Base-by-base conservation (phyloP, 35 echinoderm and acorn worm species). In the Amphiura filiformis region DNA sequence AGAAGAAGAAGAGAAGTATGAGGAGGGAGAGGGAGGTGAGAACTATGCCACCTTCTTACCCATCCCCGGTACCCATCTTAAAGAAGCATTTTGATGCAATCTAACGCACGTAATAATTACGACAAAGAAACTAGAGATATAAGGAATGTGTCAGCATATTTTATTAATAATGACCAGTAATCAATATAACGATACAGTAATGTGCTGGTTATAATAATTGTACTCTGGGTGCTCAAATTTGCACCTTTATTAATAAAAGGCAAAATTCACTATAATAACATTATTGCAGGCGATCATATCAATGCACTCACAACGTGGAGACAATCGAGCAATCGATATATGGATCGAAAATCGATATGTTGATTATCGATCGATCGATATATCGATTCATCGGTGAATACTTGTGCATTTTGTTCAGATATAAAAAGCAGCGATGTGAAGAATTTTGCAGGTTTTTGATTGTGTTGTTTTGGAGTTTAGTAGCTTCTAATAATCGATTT, bases 71-170 rank as follows among this genome's bases (percentile, higher is more conserved):
- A n/a, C n/a, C n/a, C n/a, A n/a, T n/a, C n/a, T n/a, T n/a, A n/a
- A n/a, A n/a, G n/a, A n/a, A n/a, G n/a, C n/a, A n/a, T n/a, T n/a
- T n/a, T n/a, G n/a, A n/a, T n/a, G n/a, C n/a, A n/a, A n/a, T n/a
- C n/a, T 47, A 47, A 47, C 41, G 41, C 41, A 47, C 41, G 17
- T 17, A 9, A 47, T 47, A 47, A 9, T 70, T 70, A 11, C 7
- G 26, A 30, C 15, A 70, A 11, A 70, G 11, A 30, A 5, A 70
- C 17, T 11, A 26, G 2, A 70, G 11, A 26, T 2, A n/a, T 70
- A 70, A 70, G 61, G 61, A 70, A 70, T 70, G 61, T 70, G 61
- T 70, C 61, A 23, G 15, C 61, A 70, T 70, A 70, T 70, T 26
- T 70, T 70, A 15, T 26, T 70, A 70, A 70, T 70, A 2, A 70